phyloP scores from a whole-genome alignment of 2,888 invertebrate genomes.

The Ichneumoninae sp. region DNA sequence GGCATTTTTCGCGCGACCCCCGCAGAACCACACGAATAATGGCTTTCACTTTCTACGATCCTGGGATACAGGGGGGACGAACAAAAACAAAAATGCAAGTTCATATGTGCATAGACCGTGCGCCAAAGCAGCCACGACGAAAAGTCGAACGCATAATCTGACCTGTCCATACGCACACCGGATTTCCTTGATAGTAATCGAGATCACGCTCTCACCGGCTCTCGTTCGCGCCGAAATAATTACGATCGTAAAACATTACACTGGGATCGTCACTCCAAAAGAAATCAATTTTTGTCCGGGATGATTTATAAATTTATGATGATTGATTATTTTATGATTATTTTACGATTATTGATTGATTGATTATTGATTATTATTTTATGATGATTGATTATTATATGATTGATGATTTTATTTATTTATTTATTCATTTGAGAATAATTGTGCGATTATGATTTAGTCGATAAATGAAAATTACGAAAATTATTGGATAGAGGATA shows the following conservation, averaged over 20 bases:
- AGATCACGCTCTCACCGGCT: conserved; percentile 1
- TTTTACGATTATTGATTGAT: too few relatives aligned
- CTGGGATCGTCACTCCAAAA: background rate
- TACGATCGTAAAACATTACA: background rate
- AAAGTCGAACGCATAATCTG: conserved; percentile 44
- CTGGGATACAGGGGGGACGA: conserved; percentile 27
- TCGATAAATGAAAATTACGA: too few relatives aligned
- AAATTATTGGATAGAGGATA: too few relatives aligned
- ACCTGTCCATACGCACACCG: conserved; percentile 36
- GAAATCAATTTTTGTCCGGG: background rate
- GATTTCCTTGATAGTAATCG: conserved; percentile 38
- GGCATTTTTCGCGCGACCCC: conserved; percentile 76
- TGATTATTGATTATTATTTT: too few relatives aligned
- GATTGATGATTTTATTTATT: too few relatives aligned
- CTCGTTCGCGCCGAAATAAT: background rate
- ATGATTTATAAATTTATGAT: too few relatives aligned
- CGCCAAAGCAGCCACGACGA: conserved; percentile 26
- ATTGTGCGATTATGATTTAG: too few relatives aligned
- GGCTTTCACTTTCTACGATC: conserved; percentile 81
- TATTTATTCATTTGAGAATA: too few relatives aligned
- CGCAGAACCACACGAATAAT: conserved; percentile 75
- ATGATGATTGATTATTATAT: too few relatives aligned
- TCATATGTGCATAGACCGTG: conserved; percentile 56
- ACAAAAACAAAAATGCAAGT: conserved; percentile 55
- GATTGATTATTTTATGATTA: too few relatives aligned